Evolutionary conservation across 2,797 vertebrate genomes (phyloP), one percentile per base, ranked within the genome.

Genomic region (Sphaeramia orbicularis): DNA sequence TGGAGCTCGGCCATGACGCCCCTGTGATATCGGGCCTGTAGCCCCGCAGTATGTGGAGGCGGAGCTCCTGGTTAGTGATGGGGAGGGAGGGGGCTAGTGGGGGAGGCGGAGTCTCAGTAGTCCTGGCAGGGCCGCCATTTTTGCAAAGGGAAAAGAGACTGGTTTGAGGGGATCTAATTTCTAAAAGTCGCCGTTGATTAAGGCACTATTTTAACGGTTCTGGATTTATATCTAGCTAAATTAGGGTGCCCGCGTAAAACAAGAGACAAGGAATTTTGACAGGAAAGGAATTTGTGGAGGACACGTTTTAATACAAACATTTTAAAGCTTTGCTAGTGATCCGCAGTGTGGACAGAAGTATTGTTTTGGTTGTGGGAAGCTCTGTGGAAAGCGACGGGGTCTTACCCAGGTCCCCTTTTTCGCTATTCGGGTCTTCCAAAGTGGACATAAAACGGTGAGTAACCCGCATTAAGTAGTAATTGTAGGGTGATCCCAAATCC

Each of bases 51-150:
- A 75, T 65, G 86, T 86, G 94, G 92, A 53, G 94, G 94, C 92
- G 94, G 89, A 70, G 86, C 86, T 56, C 68, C 35, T 62, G 72
- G 82, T 85, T 63, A 82, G 91, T 50, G 83, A 90, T 85, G 82
- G 86, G 69, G 62, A 69, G 83, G 81, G 73, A 51, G 79, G 74
- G 89, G 91, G 91, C 51, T 83, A 51, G 66, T 42, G 81, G 74
- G 86, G 90, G 93, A 92, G 86, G 94, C 94, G 92, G 94, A 90
- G 92, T 89, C 89, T 91, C 85, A 63, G 69, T 89, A 85, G 91
- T 94, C 91, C 94, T 94, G 91, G 92, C 93, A 94, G 90, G 94
- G 96, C 95, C 97, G 97, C 97, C 97, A 99, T 99, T 98, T 98
- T 98, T 97, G 95, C 96, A 95, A 96, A 96, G 96, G 96, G 96